Evolutionary conservation across 2,113 vertebrate species (phyloP).

Genomic region (Eurypyga helias): DNA sequence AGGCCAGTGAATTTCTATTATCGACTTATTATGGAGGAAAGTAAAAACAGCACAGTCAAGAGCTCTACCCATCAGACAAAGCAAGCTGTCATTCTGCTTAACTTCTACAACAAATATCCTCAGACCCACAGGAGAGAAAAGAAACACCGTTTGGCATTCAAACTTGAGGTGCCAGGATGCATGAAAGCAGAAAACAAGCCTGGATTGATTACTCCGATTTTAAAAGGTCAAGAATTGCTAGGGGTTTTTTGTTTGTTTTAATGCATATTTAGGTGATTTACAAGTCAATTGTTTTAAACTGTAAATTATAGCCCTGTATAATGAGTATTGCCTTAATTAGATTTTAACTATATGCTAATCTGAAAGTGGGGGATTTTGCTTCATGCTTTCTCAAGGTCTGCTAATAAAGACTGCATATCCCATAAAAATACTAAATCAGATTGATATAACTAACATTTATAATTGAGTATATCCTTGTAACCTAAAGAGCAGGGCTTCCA

Average conservation of each 20-base stretch:
- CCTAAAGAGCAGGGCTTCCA: slow-evolving; percentile 15
- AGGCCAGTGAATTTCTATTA: slow-evolving; percentile 82
- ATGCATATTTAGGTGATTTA: slow-evolving; percentile 59
- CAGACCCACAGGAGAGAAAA: slow-evolving; percentile 55
- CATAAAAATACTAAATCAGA: neutral
- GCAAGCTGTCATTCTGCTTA: slow-evolving; percentile 77
- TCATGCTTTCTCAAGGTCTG: slow-evolving; percentile 2
- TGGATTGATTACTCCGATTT: slow-evolving; percentile 69
- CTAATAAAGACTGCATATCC: neutral
- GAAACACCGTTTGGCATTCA: slow-evolving; percentile 72
- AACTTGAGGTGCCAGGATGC: slow-evolving; percentile 62
- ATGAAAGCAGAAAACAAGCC: slow-evolving; percentile 66
- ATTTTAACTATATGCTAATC: slow-evolving; percentile 50
- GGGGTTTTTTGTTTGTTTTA: slow-evolving; percentile 53
- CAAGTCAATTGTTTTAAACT: slow-evolving; percentile 58
- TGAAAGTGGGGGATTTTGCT: neutral
- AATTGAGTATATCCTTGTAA: neutral
- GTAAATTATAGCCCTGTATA: slow-evolving; percentile 52
- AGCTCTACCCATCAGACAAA: slow-evolving; percentile 74
- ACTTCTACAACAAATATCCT: slow-evolving; percentile 72
- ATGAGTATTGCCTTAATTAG: slow-evolving; percentile 40
- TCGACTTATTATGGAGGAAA: slow-evolving; percentile 75
- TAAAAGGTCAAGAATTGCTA: slow-evolving; percentile 75
- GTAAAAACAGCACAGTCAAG: slow-evolving; percentile 70
- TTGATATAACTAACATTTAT: slow-evolving; percentile 29